Evolutionary conservation across 1,140 invertebrate genomes (phyloP).

Genomic region (Vanessa atalanta): DNA sequence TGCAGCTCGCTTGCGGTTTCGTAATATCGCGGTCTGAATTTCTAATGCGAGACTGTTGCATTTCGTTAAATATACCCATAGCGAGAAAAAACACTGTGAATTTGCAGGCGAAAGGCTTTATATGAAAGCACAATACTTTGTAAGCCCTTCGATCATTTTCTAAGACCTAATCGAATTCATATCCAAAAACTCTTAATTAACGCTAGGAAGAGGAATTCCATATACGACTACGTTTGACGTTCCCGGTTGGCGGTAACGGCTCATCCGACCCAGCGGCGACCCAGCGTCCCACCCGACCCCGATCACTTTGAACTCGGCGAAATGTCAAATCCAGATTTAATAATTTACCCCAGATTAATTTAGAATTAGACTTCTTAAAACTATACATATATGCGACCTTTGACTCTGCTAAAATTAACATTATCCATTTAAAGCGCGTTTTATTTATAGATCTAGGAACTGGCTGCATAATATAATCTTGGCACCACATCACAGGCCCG

Average conservation of each 20-base stretch:
- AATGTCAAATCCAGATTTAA: constrained; percentile 13
- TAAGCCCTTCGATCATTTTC: too few relatives aligned
- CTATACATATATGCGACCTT: constrained; percentile 5
- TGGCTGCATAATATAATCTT: neutral
- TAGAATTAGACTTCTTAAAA: neutral
- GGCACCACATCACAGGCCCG: neutral
- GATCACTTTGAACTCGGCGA: constrained; percentile 7
- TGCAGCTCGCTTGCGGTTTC: constrained; percentile 1
- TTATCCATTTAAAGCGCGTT: neutral
- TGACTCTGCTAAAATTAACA: neutral
- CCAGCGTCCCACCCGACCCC: neutral
- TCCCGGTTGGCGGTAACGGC: neutral
- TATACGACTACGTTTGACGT: neutral
- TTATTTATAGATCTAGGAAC: neutral
- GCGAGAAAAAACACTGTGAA: too few relatives aligned
- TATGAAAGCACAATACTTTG: too few relatives aligned
- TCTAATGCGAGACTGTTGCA: neutral
- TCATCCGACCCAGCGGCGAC: neutral
- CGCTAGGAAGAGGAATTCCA: neutral
- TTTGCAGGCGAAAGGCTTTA: too few relatives aligned
- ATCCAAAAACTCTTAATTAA: neutral
- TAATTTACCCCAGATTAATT: neutral
- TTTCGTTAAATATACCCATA: neutral
- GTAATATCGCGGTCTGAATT: constrained; percentile 1
- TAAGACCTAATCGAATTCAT: too few relatives aligned